phyloP scores from a whole-genome alignment of 2,797 vertebrate genomes.

The Falco berigora region DNA sequence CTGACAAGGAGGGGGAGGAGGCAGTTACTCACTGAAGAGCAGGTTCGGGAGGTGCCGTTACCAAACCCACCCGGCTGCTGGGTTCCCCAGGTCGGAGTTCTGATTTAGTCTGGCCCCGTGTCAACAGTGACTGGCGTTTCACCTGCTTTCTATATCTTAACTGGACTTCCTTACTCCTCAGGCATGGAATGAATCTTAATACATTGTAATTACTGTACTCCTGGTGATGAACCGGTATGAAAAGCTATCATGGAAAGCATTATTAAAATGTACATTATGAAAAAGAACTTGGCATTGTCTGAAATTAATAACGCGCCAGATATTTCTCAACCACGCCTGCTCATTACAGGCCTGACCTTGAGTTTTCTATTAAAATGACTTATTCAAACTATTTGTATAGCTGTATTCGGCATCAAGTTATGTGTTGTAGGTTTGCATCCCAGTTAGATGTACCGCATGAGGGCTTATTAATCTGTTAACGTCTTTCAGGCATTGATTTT shows the following conservation, averaged over 20 bases:
- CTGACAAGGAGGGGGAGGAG: background rate
- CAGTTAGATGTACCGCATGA: background rate
- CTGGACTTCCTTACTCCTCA: slow-evolving; percentile 56
- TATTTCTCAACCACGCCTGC: background rate
- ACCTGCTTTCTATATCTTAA: slow-evolving; percentile 5
- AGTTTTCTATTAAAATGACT: slow-evolving; percentile 33
- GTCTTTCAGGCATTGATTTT: slow-evolving; percentile 42
- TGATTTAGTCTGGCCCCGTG: background rate
- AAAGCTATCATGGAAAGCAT: slow-evolving; percentile 42
- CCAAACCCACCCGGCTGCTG: background rate
- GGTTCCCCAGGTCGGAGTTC: background rate
- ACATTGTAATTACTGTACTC: slow-evolving; percentile 62
- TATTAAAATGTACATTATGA: slow-evolving; percentile 61
- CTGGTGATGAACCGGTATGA: slow-evolving; percentile 42
- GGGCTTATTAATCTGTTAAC: background rate
- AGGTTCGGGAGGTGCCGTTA: background rate
- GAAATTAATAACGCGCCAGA: slow-evolving; percentile 34
- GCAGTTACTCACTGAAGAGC: background rate
- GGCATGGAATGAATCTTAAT: slow-evolving; percentile 63
- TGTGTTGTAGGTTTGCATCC: slow-evolving; percentile 4
- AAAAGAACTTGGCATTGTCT: background rate
- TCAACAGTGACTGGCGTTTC: slow-evolving; percentile 19
- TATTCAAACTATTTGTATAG: background rate
- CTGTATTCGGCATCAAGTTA: background rate
- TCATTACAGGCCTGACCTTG: slow-evolving; percentile 3